Conservation (phyloP, 2,113 vertebrate genomes). For the Bos taurus region DNA sequence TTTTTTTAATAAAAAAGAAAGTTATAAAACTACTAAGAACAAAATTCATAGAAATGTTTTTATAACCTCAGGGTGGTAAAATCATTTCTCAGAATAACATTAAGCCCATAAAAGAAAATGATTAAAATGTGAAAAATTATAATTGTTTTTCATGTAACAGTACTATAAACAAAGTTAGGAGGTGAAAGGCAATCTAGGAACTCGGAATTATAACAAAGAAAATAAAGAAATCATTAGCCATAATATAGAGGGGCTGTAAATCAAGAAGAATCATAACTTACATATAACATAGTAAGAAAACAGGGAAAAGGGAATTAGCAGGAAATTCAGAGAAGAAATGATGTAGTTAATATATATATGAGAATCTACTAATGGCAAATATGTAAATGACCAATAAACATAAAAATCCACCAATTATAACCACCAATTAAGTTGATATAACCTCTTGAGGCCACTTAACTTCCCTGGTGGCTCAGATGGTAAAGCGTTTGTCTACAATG, state of each 20-base stretch:
- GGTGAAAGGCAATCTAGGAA: not conserved
- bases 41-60: conserved; percentile 9
- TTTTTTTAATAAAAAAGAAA: not conserved
- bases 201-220: not conserved
- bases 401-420: not conserved
- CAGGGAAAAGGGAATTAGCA: not conserved
- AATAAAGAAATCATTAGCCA: not conserved
- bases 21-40: not conserved
- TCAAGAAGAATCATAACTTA: not conserved
- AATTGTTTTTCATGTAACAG: not conserved
- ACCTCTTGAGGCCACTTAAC: not conserved
- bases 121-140: not conserved
- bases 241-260: not conserved
- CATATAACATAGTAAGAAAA: not conserved
- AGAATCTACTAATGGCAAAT: not conserved
- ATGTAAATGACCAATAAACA: not conserved
- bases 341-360: not conserved
- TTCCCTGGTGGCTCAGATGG: too few species aligned
- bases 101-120: not conserved
- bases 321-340: not conserved
- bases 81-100: not conserved
- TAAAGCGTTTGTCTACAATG: too few species aligned
- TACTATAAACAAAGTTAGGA: not conserved
- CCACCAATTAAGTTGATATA: not conserved
- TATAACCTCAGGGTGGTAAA: not conserved